A percentile compares a stretch with the other conserved stretches of the same genome.
phyloP scores from a whole-genome alignment of 2,113 vertebrate genomes.

The Phoenicopterus ruber region DNA sequence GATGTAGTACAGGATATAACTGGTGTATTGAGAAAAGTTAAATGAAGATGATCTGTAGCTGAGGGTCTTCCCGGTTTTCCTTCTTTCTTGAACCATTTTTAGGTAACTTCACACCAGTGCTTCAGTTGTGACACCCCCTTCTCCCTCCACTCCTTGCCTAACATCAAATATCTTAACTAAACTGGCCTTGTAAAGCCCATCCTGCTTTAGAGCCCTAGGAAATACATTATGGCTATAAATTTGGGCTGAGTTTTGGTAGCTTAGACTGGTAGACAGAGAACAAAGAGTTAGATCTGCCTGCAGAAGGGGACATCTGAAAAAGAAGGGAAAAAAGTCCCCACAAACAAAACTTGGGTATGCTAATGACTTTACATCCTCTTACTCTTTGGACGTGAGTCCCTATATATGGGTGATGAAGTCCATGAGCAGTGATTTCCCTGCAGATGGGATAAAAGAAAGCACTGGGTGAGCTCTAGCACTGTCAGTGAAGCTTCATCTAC shows the following conservation, averaged over 20 bases:
- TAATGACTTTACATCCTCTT: background rate
- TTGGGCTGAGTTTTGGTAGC: background rate
- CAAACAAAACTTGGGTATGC: background rate
- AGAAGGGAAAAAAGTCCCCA: background rate
- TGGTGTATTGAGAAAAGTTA: background rate
- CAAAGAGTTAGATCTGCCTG: background rate
- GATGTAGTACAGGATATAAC: background rate
- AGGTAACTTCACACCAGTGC: background rate
- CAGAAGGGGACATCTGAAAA: background rate
- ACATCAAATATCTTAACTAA: background rate
- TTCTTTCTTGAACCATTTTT: background rate
- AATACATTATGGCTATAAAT: background rate
- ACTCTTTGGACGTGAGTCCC: background rate
- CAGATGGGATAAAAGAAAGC: background rate
- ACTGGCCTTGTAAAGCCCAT: background rate
- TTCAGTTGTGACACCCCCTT: background rate
- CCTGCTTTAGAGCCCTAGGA: background rate
- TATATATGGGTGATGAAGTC: background rate
- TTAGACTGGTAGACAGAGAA: background rate
- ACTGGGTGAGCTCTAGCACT: background rate
- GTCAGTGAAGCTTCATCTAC: background rate
- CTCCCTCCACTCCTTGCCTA: background rate
- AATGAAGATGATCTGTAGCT: background rate
- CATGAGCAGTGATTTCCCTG: background rate
- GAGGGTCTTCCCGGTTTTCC: background rate